Evolutionary conservation across 2,797 vertebrate species (phyloP).

Genomic region (Myotis myotis): DNA sequence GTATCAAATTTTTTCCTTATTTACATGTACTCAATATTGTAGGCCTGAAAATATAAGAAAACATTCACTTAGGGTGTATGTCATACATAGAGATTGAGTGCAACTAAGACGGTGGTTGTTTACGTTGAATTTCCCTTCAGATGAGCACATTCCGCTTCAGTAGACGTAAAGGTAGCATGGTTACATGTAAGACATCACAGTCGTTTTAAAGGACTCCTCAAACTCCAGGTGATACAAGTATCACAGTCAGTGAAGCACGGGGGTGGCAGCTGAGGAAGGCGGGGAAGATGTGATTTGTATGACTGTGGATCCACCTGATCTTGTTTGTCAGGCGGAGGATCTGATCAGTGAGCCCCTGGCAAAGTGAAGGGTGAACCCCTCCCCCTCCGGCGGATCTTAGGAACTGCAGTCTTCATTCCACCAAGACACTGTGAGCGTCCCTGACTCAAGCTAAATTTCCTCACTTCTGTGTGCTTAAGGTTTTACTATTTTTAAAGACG

Average conservation of each 20-base stretch:
- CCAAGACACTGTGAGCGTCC: background rate
- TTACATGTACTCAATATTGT: conserved; percentile 77
- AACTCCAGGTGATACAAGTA: background rate
- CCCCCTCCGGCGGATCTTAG: background rate
- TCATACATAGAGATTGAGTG: conserved; percentile 80
- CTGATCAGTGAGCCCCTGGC: background rate
- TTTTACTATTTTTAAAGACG: conserved; percentile 3
- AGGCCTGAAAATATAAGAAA: conserved; percentile 74
- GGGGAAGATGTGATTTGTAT: background rate
- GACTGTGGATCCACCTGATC: background rate
- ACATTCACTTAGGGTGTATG: conserved; percentile 67
- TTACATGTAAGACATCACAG: conserved; percentile 9
- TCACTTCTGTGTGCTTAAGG: background rate
- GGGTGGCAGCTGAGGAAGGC: background rate
- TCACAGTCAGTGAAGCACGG: background rate
- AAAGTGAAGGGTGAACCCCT: background rate
- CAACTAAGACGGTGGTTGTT: conserved; percentile 76
- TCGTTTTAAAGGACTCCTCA: background rate
- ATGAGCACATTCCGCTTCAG: background rate
- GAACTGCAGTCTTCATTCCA: background rate
- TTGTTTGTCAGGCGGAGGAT: conserved; percentile 46
- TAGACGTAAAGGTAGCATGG: background rate
- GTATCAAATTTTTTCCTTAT: conserved; percentile 66
- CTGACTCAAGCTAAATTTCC: background rate
- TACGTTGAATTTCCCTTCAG: conserved; percentile 33